Percentiles rank a stretch among this genome's conserved stretches.
These are phyloP conservation scores for Cricetomys ansorgei DNA, from an alignment of 2,113 vertebrate species.

Conservation along the genomic window DNA sequence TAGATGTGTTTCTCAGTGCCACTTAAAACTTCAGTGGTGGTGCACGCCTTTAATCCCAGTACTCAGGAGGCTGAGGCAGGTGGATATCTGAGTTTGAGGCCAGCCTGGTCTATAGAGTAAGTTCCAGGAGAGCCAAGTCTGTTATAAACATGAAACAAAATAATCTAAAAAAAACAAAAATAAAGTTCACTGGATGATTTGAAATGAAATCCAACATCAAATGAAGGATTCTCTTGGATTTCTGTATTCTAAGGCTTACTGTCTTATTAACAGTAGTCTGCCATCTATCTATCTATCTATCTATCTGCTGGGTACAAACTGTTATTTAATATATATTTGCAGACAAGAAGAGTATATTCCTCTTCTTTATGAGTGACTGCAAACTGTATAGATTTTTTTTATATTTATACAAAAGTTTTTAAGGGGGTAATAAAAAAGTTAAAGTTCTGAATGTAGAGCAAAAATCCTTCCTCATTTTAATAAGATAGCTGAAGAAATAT, in stretches of 20 bases:
- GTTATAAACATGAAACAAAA: too few relatives aligned
- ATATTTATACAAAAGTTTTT: background rate
- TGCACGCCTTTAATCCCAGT: too few relatives aligned
- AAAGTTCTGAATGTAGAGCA: constrained; percentile 11
- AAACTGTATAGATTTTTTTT: background rate
- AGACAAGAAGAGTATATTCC: background rate
- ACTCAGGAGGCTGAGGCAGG: too few relatives aligned
- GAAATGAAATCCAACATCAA: background rate
- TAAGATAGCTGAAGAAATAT: constrained; percentile 51
- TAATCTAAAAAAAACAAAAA: too few relatives aligned
- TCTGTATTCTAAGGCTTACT: constrained; percentile 15
- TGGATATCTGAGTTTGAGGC: too few relatives aligned
- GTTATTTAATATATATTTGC: background rate
- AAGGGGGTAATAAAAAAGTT: background rate
- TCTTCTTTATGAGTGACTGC: constrained; percentile 17
- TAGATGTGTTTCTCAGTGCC: background rate
- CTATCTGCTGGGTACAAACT: background rate
- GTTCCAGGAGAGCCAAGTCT: too few relatives aligned
- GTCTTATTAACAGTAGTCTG: background rate
- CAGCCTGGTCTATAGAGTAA: too few relatives aligned
- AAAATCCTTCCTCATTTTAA: constrained; percentile 44
- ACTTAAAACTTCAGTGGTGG: background rate
- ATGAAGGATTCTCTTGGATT: background rate
- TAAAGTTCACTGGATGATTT: background rate
- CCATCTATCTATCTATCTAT: background rate